Evolutionary conservation across 2,888 invertebrate species (phyloP), one percentile per base, ranked within the genome.

Genomic region (Athalia rosae): DNA sequence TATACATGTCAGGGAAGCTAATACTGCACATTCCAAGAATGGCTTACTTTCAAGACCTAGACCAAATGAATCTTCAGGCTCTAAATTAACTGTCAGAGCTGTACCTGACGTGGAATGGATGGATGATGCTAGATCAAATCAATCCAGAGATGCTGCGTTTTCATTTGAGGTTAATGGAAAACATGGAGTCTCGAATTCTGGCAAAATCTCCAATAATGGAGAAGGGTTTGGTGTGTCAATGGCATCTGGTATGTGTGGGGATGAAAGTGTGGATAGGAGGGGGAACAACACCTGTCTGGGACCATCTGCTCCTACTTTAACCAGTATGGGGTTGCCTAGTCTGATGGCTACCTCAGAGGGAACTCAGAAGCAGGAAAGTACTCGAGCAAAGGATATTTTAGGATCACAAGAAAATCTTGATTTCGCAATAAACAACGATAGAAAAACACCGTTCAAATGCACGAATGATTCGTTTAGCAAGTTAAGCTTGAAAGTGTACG

Each of bases 401-500:
- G 74, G 28, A 74, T 74, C 61, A 0, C 56, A 45, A n/a, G 15
- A 74, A 48, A 48, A 13, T 43, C 48, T 58, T 6, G 74, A 74
- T 13, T 71, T 56, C 50, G 58, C 56, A 45, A 13, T 71, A 1
- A 74, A 41, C 11, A 61, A 4, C 28, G 71, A 71, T 8, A 71
- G 71, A 58, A 4, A 71, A 43, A 71, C 58, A 15, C 7, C 41
- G 6, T 43, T 43, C 6, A 56, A 59, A 58, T 56, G 56, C 15
- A 7, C n/a, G 11, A 56, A 74, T 48, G 77, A 79, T n/a, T 71
- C 79, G 59, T 87, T 88, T 71, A 91, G 92, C 81, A 94, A 94
- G 85, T 89, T 94, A 13, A 94, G 94, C 84, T 93, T 94, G 0
- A 94, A 94, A 90, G 94, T 93, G 48, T 94, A 93, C 85, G 91